phyloP scores from a whole-genome alignment of 2,113 vertebrate species.

The Xenopus laevis region DNA sequence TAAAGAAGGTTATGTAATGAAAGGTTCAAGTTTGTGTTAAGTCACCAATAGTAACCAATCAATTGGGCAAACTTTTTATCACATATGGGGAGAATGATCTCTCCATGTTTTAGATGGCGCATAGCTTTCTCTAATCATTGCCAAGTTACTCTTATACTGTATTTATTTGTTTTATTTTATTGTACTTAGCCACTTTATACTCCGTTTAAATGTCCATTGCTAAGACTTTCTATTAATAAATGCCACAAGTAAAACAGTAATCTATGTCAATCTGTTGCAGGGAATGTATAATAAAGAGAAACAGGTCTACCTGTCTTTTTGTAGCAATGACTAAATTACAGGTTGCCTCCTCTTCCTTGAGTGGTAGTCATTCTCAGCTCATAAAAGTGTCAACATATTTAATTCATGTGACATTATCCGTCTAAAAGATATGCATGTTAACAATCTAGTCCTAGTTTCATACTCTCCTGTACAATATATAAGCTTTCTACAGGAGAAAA shows the following conservation, averaged over 20 bases:
- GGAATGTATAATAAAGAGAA: conserved; percentile 13
- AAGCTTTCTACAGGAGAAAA: neutral
- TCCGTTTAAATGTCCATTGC: neutral
- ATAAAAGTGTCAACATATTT: conserved; percentile 45
- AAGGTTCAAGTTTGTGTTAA: too few species aligned
- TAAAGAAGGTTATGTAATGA: too few species aligned
- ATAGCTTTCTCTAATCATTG: too few species aligned
- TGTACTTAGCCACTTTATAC: too few species aligned
- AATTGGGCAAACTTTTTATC: too few species aligned
- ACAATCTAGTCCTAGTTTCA: conserved; percentile 23
- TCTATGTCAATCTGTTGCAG: conserved; percentile 12
- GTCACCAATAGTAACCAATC: too few species aligned
- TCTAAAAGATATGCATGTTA: conserved; percentile 31
- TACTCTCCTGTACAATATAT: conserved; percentile 8
- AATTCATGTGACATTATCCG: conserved; percentile 42
- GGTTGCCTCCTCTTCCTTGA: conserved; percentile 34
- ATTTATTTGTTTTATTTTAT: too few species aligned
- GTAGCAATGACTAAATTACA: conserved; percentile 42
- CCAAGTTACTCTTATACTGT: too few species aligned
- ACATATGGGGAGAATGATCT: too few species aligned
- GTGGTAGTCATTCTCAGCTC: conserved; percentile 37
- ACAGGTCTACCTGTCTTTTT: conserved; percentile 28
- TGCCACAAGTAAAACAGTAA: neutral
- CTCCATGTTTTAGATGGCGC: too few species aligned
- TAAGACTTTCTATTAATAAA: neutral